Percentiles rank a stretch among this genome's conserved stretches.
phyloP scores from a whole-genome alignment of 2,113 vertebrate genomes.

The Cercopithecus mona region DNA sequence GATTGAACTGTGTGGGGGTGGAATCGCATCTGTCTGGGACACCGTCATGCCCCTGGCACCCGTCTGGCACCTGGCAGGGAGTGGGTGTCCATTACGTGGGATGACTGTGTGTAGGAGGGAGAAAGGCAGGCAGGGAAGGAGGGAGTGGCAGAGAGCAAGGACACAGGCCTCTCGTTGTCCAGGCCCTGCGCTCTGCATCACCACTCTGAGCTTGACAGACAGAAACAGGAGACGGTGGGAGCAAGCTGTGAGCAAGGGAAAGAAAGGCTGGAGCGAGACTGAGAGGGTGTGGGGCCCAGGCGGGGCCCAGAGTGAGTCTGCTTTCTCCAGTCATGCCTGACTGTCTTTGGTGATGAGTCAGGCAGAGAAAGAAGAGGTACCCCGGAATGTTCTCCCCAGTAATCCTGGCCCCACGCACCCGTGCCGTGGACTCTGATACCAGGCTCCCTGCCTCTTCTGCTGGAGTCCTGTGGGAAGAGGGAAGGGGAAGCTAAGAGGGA shows the following conservation, averaged over 20 bases:
- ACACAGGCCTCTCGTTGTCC: background rate
- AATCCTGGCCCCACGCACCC: background rate
- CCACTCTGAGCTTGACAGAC: background rate
- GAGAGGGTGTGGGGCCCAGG: background rate
- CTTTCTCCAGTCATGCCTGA: background rate
- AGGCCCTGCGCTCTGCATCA: background rate
- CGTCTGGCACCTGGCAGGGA: background rate
- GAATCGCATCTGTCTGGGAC: background rate
- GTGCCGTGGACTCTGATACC: too few relatives aligned
- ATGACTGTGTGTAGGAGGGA: background rate
- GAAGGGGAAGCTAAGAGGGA: background rate
- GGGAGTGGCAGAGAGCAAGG: rapidly evolving
- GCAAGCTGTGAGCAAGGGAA: background rate
- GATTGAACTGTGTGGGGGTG: background rate
- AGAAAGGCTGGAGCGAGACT: background rate
- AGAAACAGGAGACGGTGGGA: rapidly evolving
- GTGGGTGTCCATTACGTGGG: too few relatives aligned
- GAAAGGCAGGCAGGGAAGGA: too few relatives aligned
- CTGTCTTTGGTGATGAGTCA: background rate
- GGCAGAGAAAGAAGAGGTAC: background rate
- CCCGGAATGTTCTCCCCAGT: background rate
- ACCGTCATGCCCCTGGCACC: background rate
- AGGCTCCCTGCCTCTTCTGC: background rate
- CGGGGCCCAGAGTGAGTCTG: background rate
- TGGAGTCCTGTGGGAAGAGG: background rate